phyloP scores from a whole-genome alignment of 2,113 vertebrate species.

The Bos javanicus region DNA sequence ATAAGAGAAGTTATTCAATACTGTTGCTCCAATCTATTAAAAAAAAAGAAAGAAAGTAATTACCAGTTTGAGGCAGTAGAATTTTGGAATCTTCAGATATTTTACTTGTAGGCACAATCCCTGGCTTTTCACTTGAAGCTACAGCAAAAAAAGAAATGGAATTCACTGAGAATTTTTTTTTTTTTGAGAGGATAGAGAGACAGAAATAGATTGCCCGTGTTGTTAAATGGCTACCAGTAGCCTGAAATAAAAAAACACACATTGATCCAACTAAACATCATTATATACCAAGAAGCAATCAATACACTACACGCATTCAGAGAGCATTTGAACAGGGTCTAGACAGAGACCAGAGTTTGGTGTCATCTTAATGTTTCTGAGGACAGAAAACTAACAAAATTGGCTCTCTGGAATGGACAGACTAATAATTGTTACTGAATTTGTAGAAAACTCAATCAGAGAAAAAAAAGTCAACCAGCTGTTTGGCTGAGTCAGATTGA shows the following conservation, averaged over 20 bases:
- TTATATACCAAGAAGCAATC: background rate
- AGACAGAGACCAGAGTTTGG: background rate
- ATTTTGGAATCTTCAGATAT: conserved; percentile 72
- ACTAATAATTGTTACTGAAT: background rate
- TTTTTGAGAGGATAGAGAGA: background rate
- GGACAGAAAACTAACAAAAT: background rate
- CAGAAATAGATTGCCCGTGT: background rate
- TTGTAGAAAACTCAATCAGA: background rate
- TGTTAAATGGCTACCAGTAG: background rate
- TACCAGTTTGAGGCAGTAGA: conserved; percentile 78
- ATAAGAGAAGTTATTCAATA: background rate
- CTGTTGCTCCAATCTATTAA: background rate
- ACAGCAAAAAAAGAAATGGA: conserved; percentile 76
- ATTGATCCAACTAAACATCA: background rate
- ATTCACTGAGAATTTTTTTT: conserved; percentile 13
- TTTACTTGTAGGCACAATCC: conserved; percentile 71
- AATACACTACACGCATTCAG: background rate
- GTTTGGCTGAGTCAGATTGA: background rate
- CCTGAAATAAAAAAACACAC: background rate
- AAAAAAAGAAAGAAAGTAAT: conserved; percentile 64
- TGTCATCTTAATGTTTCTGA: background rate
- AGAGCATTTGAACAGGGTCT: background rate
- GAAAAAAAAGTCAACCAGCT: background rate
- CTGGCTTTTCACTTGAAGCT: conserved; percentile 77
- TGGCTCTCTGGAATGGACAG: background rate